Percentiles rank a stretch among this genome's conserved stretches.
These are phyloP conservation scores for Myodes glareolus DNA, from an alignment of 2,113 vertebrate species.

Conservation along the genomic window DNA sequence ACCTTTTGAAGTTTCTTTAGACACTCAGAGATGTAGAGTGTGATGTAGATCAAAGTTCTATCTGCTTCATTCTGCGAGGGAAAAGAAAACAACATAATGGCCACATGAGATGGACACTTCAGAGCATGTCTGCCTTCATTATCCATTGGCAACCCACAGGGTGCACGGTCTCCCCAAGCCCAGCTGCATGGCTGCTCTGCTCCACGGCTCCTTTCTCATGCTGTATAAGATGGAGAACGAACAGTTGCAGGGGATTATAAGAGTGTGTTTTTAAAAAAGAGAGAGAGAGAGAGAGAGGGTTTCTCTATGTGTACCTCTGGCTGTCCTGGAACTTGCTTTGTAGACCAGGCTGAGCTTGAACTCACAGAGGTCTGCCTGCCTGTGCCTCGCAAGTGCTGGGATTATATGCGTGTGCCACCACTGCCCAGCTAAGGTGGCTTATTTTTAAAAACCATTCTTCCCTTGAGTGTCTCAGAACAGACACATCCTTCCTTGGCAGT, in stretches of 20 bases:
- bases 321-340: too few relatives aligned
- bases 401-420: neutral
- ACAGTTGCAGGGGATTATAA: neutral
- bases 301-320: too few relatives aligned
- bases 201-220: neutral
- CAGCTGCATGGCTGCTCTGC: neutral
- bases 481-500: neutral
- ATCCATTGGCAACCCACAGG: neutral
- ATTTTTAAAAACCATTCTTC: constrained; percentile 37
- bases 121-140: neutral
- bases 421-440: neutral
- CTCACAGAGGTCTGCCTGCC: neutral
- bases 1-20: constrained; percentile 99
- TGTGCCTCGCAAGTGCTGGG: neutral
- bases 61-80: constrained; percentile 95
- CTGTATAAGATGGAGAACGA: neutral
- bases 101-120: neutral
- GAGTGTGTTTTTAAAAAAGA: too few relatives aligned
- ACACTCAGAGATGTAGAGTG: constrained; percentile 99
- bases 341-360: neutral
- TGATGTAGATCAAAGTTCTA: constrained; percentile 97
- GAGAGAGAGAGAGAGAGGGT: too few relatives aligned
- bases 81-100: constrained; percentile 37
- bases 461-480: constrained; percentile 46
- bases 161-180: neutral